Evolutionary conservation across 92 coral and sea anemone genomes (phyloP).

Genomic region (Metridium senile): DNA sequence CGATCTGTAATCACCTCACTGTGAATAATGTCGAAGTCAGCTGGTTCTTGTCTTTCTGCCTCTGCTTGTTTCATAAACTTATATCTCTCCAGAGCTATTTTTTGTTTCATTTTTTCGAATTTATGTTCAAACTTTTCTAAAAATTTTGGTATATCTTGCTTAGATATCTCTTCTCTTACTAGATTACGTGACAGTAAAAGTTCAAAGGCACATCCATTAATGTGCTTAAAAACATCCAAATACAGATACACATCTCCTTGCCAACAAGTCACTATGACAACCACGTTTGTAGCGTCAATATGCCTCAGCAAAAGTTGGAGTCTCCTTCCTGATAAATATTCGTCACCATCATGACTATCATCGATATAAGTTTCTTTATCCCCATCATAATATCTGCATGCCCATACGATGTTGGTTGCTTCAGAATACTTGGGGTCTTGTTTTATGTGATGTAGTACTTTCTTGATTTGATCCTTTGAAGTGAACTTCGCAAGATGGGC

Average conservation of each 20-base stretch:
- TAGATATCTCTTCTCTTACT: neutral
- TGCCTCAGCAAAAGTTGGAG: conserved; percentile 69
- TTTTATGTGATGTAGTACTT: conserved; percentile 64
- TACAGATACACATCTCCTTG: conserved; percentile 86
- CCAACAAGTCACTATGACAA: conserved; percentile 90
- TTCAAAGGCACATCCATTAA: conserved; percentile 82
- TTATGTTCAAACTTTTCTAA: neutral
- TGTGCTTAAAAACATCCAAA: conserved; percentile 86
- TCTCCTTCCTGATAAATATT: conserved; percentile 77
- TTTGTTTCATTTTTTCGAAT: conserved; percentile 16
- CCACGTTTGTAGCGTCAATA: conserved; percentile 57
- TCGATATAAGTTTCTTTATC: conserved; percentile 49
- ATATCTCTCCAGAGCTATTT: neutral
- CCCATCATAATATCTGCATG: conserved; percentile 67
- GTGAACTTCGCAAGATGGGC: conserved; percentile 75
- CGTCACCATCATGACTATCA: conserved; percentile 89
- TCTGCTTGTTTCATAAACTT: too few relatives aligned
- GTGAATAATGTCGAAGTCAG: conserved; percentile 47
- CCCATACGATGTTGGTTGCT: conserved; percentile 82
- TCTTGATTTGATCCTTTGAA: conserved; percentile 53
- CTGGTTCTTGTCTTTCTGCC: conserved; percentile 18
- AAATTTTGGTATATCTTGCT: neutral
- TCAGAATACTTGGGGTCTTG: conserved; percentile 65
- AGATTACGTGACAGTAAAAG: conserved; percentile 23
- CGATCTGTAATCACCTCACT: conserved; percentile 88